Conservation (phyloP, 1,140 invertebrate genomes). For the Drosophila nasuta region DNA sequence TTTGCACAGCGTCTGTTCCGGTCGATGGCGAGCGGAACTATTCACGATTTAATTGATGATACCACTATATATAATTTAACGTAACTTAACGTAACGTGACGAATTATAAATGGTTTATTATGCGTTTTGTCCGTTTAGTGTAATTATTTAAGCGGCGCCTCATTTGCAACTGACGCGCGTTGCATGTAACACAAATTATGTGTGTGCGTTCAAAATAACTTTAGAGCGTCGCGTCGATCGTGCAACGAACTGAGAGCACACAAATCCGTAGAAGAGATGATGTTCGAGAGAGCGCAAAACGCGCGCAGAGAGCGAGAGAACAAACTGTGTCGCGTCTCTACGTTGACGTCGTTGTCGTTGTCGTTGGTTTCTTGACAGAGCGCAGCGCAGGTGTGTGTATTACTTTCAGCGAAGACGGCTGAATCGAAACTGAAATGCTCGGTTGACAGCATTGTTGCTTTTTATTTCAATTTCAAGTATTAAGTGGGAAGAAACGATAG, state of each 20-base stretch:
- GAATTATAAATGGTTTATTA: background rate
- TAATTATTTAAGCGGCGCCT: conserved; percentile 53
- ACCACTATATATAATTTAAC: conserved; percentile 12
- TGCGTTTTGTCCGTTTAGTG: conserved; percentile 20
- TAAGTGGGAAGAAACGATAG: conserved; percentile 72
- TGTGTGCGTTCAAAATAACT: conserved; percentile 56
- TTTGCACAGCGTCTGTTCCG: conserved; percentile 50
- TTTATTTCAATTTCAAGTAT: conserved; percentile 71
- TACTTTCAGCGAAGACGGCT: conserved; percentile 79
- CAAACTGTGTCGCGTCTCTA: conserved; percentile 6
- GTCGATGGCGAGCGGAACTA: conserved; percentile 35
- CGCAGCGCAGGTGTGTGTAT: conserved; percentile 61
- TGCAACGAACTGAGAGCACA: conserved; percentile 51
- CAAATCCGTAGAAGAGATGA: conserved; percentile 45
- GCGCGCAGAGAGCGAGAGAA: conserved; percentile 16
- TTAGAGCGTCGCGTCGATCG: conserved; percentile 45
- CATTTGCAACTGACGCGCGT: conserved; percentile 57
- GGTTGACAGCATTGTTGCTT: conserved; percentile 78
- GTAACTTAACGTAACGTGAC: conserved; percentile 14
- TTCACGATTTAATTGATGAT: conserved; percentile 25
- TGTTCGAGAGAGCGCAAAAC: conserved; percentile 18
- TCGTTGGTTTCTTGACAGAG: background rate
- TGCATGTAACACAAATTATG: conserved; percentile 47
- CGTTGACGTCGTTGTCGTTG: conserved; percentile 12
- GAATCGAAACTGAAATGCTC: conserved; percentile 76